Conservation (phyloP, 2,888 invertebrate species). For the Siphlonurus alternatus region DNA sequence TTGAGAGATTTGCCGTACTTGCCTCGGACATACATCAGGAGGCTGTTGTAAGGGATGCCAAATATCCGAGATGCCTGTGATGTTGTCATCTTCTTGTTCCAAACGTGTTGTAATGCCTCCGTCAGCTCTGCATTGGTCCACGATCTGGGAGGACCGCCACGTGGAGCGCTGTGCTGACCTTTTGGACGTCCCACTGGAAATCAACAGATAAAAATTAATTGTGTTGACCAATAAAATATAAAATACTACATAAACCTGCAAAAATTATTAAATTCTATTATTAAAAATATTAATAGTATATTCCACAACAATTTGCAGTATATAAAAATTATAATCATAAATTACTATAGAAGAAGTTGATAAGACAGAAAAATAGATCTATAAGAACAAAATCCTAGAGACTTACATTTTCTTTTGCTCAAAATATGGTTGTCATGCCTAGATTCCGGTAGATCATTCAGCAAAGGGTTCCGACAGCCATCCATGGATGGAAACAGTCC, state of each 20-base stretch:
- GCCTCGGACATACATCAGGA: conserved; percentile 81
- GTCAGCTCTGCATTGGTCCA: conserved; percentile 87
- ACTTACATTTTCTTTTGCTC: conserved; percentile 67
- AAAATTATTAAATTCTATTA: too few relatives aligned
- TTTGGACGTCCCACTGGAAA: conserved; percentile 62
- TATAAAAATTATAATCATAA: too few relatives aligned
- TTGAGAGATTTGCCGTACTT: conserved; percentile 87
- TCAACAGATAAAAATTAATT: conserved; percentile 8
- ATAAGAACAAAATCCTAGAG: too few relatives aligned
- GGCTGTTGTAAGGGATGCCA: conserved; percentile 84
- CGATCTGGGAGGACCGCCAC: conserved; percentile 78
- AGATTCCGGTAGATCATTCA: conserved; percentile 33
- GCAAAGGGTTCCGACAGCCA: conserved; percentile 51
- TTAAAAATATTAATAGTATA: too few relatives aligned
- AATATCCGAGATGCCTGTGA: conserved; percentile 81
- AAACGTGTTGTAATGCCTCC: conserved; percentile 81
- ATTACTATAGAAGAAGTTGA: too few relatives aligned
- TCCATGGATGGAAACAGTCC: conserved; percentile 64
- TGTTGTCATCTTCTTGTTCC: conserved; percentile 91
- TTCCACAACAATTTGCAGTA: too few relatives aligned
- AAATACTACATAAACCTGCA: too few relatives aligned
- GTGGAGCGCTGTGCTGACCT: conserved; percentile 79
- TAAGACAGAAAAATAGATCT: too few relatives aligned
- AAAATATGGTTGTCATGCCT: conserved; percentile 25
- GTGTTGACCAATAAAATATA: background rate